phyloP scores from a whole-genome alignment of 2,797 vertebrate genomes.

The Spinus pinus region DNA sequence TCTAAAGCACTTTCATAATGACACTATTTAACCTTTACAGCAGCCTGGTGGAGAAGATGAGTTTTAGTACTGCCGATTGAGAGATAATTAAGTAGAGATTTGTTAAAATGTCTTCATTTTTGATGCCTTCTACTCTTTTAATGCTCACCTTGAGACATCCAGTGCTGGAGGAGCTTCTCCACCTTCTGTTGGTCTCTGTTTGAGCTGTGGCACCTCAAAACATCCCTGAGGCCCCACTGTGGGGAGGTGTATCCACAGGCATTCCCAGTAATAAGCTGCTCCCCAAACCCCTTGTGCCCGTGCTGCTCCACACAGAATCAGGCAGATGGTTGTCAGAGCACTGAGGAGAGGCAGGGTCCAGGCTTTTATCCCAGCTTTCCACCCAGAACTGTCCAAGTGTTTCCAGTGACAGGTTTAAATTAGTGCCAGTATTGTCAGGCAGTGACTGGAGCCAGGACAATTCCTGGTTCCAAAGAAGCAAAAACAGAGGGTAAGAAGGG shows the following conservation, averaged over 20 bases:
- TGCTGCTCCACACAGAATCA: background rate
- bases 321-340: background rate
- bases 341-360: background rate
- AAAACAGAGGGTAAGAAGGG: background rate
- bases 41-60: background rate
- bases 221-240: rapidly evolving
- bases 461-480: background rate
- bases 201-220: background rate
- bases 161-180: background rate
- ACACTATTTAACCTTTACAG: slow-evolving; percentile 34
- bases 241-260: rapidly evolving
- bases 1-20: slow-evolving; percentile 40
- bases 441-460: background rate
- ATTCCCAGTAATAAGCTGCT: background rate
- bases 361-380: background rate
- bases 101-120: background rate
- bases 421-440: background rate
- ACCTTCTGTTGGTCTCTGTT: background rate
- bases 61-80: background rate
- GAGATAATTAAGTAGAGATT: slow-evolving; percentile 26
- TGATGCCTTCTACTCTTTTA: background rate
- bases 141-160: background rate
- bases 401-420: background rate
- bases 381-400: background rate
- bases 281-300: rapidly evolving